These are phyloP conservation scores for Panopea generosa DNA, from an alignment of 2,888 invertebrate species.

Conservation along the genomic window DNA sequence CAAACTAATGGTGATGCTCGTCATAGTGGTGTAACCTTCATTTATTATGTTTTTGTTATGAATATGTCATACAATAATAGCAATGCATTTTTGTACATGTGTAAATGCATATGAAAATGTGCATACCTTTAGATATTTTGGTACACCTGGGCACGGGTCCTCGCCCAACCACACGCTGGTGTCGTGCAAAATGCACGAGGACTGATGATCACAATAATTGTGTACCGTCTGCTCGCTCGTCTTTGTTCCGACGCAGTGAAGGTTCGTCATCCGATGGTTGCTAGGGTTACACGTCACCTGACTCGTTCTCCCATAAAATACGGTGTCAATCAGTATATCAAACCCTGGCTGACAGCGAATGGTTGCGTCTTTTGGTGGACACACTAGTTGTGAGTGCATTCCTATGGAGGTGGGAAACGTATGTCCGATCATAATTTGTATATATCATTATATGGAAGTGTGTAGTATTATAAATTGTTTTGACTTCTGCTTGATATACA, in stretches of 20 bases:
- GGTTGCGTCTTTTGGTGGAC: constrained; percentile 27
- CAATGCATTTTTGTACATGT: no score
- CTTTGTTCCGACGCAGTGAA: constrained; percentile 40
- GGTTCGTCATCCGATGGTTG: constrained; percentile 23
- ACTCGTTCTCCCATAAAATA: constrained; percentile 52
- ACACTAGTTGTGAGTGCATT: constrained; percentile 24
- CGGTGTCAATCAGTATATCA: constrained; percentile 47
- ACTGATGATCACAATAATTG: constrained; percentile 48
- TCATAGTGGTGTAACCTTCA: no score
- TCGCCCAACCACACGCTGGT: constrained; percentile 40
- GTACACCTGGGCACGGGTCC: constrained; percentile 63
- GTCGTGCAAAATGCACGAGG: constrained; percentile 45
- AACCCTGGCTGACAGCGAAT: constrained; percentile 50
- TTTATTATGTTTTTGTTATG: no score
- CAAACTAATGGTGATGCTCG: no score
- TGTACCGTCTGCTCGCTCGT: constrained; percentile 44
- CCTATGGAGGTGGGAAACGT: constrained; percentile 28
- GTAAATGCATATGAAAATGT: no score
- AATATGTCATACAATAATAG: no score
- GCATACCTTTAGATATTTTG: constrained; percentile 63
- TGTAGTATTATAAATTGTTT: background rate
- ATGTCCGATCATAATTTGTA: no score
- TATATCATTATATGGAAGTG: background rate
- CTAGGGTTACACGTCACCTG: constrained; percentile 38
- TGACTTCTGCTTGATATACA: no score